Conservation (phyloP, 2,888 invertebrate genomes). For the Napeogenes sylphis region DNA sequence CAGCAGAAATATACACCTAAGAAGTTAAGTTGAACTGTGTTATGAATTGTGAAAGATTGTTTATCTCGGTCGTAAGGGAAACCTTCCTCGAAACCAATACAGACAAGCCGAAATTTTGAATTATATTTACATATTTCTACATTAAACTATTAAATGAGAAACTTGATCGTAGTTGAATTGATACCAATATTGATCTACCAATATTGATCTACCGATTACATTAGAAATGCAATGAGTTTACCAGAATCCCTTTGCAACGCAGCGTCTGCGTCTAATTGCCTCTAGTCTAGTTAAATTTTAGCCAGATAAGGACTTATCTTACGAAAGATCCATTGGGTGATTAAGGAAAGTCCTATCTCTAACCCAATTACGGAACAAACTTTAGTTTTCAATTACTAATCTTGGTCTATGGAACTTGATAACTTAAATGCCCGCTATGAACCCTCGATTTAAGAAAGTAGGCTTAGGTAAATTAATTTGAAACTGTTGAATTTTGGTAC, state of each 20-base stretch:
- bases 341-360: constrained; percentile 36
- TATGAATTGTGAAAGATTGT: too few species aligned
- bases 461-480: constrained; percentile 21
- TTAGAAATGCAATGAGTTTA: constrained; percentile 28
- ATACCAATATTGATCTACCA: background rate
- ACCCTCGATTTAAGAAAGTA: constrained; percentile 20
- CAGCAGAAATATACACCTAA: too few species aligned
- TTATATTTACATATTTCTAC: background rate
- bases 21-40: too few species aligned
- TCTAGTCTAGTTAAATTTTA: constrained; percentile 34
- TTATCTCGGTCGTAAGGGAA: too few species aligned
- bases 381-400: constrained; percentile 38
- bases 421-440: constrained; percentile 24
- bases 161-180: background rate
- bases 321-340: constrained; percentile 39
- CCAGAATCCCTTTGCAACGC: constrained; percentile 28
- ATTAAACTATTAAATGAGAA: background rate
- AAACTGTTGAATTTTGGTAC: constrained; percentile 10
- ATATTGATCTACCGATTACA: constrained; percentile 13
- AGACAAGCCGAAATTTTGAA: background rate
- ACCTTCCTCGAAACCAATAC: too few species aligned
- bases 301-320: constrained; percentile 36
- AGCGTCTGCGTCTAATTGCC: constrained; percentile 35
- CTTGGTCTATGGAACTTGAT: constrained; percentile 32
- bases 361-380: constrained; percentile 37